Conservation (phyloP, 2,797 vertebrate genomes). For the Xiphophorus birchmanni region DNA sequence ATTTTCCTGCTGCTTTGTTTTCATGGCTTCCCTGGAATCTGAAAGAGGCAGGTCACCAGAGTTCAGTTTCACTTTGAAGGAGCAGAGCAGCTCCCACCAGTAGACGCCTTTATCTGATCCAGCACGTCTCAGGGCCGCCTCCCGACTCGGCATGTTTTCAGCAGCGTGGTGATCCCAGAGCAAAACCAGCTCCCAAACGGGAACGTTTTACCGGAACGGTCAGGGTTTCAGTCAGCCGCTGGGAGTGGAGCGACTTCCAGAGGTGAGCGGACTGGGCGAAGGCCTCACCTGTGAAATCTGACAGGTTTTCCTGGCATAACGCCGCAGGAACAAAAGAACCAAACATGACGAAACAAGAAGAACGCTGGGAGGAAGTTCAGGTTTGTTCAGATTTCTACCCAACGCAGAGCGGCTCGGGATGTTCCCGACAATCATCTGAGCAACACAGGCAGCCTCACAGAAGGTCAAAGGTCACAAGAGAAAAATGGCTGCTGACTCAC, state of each 20-base stretch:
- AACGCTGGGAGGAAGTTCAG: background rate
- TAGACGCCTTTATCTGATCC: background rate
- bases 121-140: background rate
- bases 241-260: background rate
- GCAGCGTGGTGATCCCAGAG: background rate
- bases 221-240: background rate
- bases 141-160: background rate
- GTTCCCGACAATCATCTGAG: background rate
- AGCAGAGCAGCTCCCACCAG: background rate
- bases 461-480: background rate
- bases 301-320: background rate
- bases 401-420: too few species aligned
- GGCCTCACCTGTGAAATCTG: background rate
- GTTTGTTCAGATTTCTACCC: background rate
- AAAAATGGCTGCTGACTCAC: too few species aligned
- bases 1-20: background rate
- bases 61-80: conserved; percentile 1
- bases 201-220: background rate
- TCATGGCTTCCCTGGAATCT: background rate
- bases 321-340: background rate
- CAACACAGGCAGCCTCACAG: background rate
- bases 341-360: background rate
- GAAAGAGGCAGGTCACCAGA: background rate
- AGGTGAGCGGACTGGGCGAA: background rate
- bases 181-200: background rate